A percentile compares a stretch with the other conserved stretches of the same genome.
phyloP scores from a whole-genome alignment of 2,888 invertebrate species.

The Chydorus sphaericus region DNA sequence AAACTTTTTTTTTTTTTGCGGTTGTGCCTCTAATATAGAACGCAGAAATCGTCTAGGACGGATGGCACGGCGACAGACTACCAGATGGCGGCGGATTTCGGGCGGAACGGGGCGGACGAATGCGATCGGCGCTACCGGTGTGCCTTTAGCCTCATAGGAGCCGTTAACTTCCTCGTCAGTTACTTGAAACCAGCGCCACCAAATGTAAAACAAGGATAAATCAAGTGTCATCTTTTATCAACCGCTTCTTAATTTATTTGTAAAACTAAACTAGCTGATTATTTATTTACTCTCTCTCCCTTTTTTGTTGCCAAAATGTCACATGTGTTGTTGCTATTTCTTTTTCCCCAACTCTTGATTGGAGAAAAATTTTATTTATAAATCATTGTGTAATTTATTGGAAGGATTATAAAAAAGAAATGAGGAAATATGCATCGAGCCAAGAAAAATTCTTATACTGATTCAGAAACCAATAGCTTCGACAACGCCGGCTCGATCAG shows the following conservation, averaged over 20 bases:
- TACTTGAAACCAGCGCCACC: slow-evolving; percentile 7
- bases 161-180: slow-evolving; percentile 8
- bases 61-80: neutral
- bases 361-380: neutral
- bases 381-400: neutral
- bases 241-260: too few species aligned
- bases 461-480: slow-evolving; percentile 33
- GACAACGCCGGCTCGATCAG: slow-evolving; percentile 54
- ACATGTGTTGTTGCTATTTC: too few species aligned
- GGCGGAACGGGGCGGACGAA: neutral
- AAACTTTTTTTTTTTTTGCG: neutral
- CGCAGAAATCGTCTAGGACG: slow-evolving; percentile 1
- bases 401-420: neutral
- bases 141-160: slow-evolving; percentile 9
- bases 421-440: neutral
- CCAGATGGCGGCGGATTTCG: slow-evolving; percentile 9
- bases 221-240: too few species aligned
- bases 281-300: too few species aligned
- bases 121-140: slow-evolving; percentile 10
- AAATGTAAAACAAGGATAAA: too few species aligned
- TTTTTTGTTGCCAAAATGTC: too few species aligned
- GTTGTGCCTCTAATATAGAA: neutral
- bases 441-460: too few species aligned
- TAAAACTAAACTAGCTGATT: too few species aligned
- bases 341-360: neutral